A percentile compares a stretch with the other conserved stretches of the same genome.
Conservation (phyloP, 1,140 invertebrate genomes). For the Chionoecetes opilio region DNA sequence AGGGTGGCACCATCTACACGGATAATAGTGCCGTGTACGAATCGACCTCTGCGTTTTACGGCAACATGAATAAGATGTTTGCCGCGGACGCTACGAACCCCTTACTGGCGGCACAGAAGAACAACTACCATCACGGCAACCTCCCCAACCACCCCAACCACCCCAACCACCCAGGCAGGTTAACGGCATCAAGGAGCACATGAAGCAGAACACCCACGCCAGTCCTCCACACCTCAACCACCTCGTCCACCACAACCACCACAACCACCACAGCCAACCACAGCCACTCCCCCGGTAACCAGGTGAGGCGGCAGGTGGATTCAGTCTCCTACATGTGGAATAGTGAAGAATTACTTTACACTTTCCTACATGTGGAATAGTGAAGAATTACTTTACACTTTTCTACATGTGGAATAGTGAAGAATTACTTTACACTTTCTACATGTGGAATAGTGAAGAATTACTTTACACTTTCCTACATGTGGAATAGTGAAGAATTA, state of each 20-base stretch:
- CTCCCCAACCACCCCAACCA: conserved; percentile 1
- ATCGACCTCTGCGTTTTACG: conserved; percentile 75
- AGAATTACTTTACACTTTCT: too few species aligned
- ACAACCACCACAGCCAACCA: background rate
- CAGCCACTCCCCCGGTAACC: conserved; percentile 56
- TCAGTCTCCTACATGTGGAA: too few species aligned
- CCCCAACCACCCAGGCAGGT: too few species aligned
- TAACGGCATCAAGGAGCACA: conserved; percentile 62
- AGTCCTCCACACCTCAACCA: background rate
- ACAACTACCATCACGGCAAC: background rate
- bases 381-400: too few species aligned
- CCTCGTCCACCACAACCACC: background rate
- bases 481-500: too few species aligned
- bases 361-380: too few species aligned
- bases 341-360: too few species aligned
- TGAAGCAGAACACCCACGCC: background rate
- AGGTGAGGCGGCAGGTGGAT: background rate
- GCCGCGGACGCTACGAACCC: conserved; percentile 71
- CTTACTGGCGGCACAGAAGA: conserved; percentile 54
- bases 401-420: too few species aligned
- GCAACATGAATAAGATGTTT: conserved; percentile 64
- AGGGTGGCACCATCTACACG: conserved; percentile 69
- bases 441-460: too few species aligned
- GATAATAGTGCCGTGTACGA: conserved; percentile 72
- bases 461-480: too few species aligned